Percentiles rank a stretch among this genome's conserved stretches.
These are phyloP conservation scores for Athalia rosae DNA, from an alignment of 2,888 invertebrate genomes.

Conservation along the genomic window DNA sequence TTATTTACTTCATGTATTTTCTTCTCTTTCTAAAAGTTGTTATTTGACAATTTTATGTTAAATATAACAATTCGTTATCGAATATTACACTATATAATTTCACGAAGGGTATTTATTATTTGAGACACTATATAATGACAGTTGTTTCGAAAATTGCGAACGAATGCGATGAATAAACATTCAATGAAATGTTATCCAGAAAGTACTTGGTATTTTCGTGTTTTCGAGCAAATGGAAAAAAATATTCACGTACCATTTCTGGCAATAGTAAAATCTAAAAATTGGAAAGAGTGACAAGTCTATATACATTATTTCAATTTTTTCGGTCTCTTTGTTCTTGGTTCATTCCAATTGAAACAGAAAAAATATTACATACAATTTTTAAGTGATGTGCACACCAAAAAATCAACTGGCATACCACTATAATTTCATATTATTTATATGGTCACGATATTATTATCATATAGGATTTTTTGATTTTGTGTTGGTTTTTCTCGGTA, in stretches of 20 bases:
- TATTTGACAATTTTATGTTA: not conserved
- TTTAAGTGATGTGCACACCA: not conserved
- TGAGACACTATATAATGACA: too few relatives aligned
- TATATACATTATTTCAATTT: too few relatives aligned
- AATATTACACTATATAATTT: conserved; percentile 9
- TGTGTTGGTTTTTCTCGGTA: not conserved
- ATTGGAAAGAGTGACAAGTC: too few relatives aligned
- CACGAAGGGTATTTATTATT: not conserved
- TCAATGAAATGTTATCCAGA: too few relatives aligned
- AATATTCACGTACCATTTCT: too few relatives aligned
- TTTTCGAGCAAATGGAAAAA: too few relatives aligned
- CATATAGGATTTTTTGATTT: not conserved
- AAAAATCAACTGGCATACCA: not conserved
- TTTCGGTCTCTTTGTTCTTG: not conserved
- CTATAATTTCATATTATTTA: conserved; percentile 5
- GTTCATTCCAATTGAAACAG: not conserved
- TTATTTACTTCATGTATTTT: not conserved
- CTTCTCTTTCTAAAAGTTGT: conserved; percentile 18
- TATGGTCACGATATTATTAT: conserved; percentile 7
- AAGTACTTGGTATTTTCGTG: too few relatives aligned
- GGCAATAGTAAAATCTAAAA: too few relatives aligned
- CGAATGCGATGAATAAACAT: too few relatives aligned
- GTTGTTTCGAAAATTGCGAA: too few relatives aligned
- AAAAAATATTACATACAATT: not conserved
- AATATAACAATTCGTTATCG: not conserved